phyloP scores from a whole-genome alignment of 2,797 vertebrate species.

The Glossophaga mutica region DNA sequence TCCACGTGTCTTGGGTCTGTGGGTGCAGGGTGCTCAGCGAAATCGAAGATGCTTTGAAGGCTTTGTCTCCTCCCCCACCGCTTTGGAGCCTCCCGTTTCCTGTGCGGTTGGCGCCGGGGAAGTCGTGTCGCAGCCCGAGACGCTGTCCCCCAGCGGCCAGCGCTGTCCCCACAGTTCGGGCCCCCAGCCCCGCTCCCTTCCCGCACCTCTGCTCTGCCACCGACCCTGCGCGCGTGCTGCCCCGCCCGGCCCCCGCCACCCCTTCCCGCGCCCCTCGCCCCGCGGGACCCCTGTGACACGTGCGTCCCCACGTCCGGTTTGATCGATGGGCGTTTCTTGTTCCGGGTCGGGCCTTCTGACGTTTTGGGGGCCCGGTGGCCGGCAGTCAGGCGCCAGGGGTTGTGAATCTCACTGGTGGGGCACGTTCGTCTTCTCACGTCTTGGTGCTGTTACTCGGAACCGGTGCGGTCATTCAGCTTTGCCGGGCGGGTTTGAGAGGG shows the following conservation, averaged over 20 bases:
- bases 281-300: no score
- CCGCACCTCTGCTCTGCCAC: background rate
- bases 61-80: fast-evolving
- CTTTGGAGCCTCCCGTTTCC: background rate
- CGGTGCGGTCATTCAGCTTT: no score
- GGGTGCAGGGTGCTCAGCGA: background rate
- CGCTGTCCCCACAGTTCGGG: no score
- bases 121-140: fast-evolving
- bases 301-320: background rate
- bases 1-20: background rate
- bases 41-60: background rate
- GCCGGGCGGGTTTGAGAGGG: background rate
- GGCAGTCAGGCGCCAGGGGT: fast-evolving
- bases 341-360: fast-evolving
- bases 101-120: fast-evolving
- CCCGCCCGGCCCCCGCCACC: fast-evolving
- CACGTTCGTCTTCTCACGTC: fast-evolving
- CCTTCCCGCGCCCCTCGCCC: background rate
- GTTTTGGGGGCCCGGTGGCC: background rate
- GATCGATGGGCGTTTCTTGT: background rate
- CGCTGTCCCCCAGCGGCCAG: fast-evolving
- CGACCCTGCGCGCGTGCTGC: no score
- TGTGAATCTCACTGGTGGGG: background rate
- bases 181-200: background rate
- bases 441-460: no score